A percentile compares a stretch with the other conserved stretches of the same genome.
Evolutionary conservation across 2,797 vertebrate species (phyloP).

Genomic region (Chrosomus eos): DNA sequence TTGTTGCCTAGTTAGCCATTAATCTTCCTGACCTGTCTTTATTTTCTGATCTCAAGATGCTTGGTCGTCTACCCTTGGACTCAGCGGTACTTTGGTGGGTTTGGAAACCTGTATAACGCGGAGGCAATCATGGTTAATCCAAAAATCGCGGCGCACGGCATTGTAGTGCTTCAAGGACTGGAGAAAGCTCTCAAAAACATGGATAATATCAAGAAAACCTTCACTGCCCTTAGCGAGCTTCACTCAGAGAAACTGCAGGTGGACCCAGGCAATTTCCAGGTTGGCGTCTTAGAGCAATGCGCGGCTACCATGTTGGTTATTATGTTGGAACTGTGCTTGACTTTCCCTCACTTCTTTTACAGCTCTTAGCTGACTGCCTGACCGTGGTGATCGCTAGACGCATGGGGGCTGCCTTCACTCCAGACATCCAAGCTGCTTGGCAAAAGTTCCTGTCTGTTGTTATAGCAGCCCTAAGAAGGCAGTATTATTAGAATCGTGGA

Average conservation of each 20-base stretch:
- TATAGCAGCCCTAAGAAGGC: slow-evolving; percentile 80
- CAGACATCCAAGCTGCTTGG: slow-evolving; percentile 73
- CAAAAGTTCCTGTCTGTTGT: slow-evolving; percentile 76
- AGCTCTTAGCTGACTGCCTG: slow-evolving; percentile 79
- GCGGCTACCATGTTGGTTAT: not conserved
- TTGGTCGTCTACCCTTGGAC: slow-evolving; percentile 90
- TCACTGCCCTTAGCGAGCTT: slow-evolving; percentile 77
- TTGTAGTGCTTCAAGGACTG: slow-evolving; percentile 82
- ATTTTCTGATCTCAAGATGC: slow-evolving; percentile 71
- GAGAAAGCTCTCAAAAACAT: slow-evolving; percentile 83
- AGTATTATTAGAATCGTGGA: slow-evolving; percentile 78
- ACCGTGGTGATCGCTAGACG: slow-evolving; percentile 73
- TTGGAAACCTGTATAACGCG: slow-evolving; percentile 82
- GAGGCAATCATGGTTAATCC: slow-evolving; percentile 76
- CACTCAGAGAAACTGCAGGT: slow-evolving; percentile 87
- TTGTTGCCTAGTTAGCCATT: not conserved
- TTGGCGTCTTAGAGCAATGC: slow-evolving; percentile 40
- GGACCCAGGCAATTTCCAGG: slow-evolving; percentile 89
- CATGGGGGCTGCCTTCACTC: slow-evolving; percentile 72
- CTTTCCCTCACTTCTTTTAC: not conserved
- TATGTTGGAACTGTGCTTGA: not conserved
- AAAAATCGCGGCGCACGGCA: slow-evolving; percentile 78
- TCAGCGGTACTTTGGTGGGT: slow-evolving; percentile 82
- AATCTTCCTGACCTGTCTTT: not conserved
- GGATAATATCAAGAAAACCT: slow-evolving; percentile 80